Evolutionary conservation across 23 tunicate genomes (phyloP).

Genomic region (Ascidia mentula): DNA sequence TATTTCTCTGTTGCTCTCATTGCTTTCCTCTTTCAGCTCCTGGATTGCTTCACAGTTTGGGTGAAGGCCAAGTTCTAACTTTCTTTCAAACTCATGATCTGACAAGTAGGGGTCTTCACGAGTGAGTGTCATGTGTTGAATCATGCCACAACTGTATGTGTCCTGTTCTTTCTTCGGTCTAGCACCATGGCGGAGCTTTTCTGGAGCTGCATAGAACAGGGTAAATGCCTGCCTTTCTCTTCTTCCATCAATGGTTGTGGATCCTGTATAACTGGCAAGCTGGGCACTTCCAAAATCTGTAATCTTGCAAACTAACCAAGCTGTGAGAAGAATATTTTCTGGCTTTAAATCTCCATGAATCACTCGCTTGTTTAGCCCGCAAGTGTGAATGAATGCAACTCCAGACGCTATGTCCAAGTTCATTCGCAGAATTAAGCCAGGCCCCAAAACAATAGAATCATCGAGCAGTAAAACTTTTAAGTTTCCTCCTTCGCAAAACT

Average conservation of each 20-base stretch:
- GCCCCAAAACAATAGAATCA: neutral
- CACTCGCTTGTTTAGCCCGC: neutral
- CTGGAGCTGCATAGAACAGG: constrained; percentile 2
- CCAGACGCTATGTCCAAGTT: neutral
- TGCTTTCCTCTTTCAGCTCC: neutral
- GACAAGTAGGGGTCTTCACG: neutral
- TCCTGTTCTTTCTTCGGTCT: neutral
- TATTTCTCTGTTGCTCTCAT: neutral
- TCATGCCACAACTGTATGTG: neutral
- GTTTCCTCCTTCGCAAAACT: neutral
- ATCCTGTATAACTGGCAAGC: neutral
- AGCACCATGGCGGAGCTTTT: neutral
- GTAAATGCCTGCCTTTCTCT: neutral
- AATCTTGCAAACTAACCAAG: neutral
- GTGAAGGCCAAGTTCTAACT: neutral
- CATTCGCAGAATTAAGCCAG: neutral
- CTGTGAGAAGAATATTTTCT: constrained; percentile 1
- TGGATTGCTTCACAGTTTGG: neutral
- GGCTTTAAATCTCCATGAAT: constrained; percentile 12
- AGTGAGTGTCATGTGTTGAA: neutral
- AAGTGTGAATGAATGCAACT: neutral
- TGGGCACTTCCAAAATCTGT: constrained; percentile 1
- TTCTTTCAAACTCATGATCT: neutral
- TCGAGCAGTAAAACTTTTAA: neutral
- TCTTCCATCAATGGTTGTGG: neutral